Percentiles rank a stretch among this genome's conserved stretches.
phyloP scores from a whole-genome alignment of 2,888 invertebrate genomes.

The Watsonalla cultraria region DNA sequence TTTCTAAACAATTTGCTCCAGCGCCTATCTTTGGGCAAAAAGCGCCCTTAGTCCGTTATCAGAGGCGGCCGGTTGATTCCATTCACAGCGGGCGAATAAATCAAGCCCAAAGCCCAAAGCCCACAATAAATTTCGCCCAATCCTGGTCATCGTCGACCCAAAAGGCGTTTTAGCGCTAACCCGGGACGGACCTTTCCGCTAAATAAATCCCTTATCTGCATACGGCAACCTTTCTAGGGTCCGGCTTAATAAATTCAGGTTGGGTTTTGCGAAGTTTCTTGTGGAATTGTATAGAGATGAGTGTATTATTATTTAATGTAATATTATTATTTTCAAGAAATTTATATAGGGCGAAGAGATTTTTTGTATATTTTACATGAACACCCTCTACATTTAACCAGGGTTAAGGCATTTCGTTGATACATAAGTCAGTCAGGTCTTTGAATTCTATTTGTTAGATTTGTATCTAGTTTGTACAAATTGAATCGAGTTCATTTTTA shows the following conservation, averaged over 20 bases:
- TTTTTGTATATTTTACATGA: too few species aligned
- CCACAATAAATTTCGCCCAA: slow-evolving; percentile 74
- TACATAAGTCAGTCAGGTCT: too few species aligned
- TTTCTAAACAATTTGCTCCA: background rate
- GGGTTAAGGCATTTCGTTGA: too few species aligned
- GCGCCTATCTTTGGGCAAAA: slow-evolving; percentile 28
- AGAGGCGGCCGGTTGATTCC: slow-evolving; percentile 53
- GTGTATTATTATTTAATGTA: background rate
- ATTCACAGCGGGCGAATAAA: slow-evolving; percentile 66
- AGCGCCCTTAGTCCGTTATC: slow-evolving; percentile 37
- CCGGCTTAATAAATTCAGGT: slow-evolving; percentile 79
- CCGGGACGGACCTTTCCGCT: slow-evolving; percentile 78
- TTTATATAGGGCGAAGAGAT: too few species aligned
- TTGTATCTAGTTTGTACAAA: too few species aligned
- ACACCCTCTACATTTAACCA: too few species aligned
- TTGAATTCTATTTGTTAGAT: too few species aligned
- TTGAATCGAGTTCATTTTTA: too few species aligned
- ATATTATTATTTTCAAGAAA: background rate
- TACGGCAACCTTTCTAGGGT: slow-evolving; percentile 79
- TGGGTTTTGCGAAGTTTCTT: slow-evolving; percentile 69
- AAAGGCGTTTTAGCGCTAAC: slow-evolving; percentile 70
- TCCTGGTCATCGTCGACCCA: slow-evolving; percentile 75
- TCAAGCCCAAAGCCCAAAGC: slow-evolving; percentile 69
- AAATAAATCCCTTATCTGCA: slow-evolving; percentile 80
- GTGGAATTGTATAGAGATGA: slow-evolving; percentile 44